Conservation (phyloP, 2,888 invertebrate species). For the Boloria euphrosyne region DNA sequence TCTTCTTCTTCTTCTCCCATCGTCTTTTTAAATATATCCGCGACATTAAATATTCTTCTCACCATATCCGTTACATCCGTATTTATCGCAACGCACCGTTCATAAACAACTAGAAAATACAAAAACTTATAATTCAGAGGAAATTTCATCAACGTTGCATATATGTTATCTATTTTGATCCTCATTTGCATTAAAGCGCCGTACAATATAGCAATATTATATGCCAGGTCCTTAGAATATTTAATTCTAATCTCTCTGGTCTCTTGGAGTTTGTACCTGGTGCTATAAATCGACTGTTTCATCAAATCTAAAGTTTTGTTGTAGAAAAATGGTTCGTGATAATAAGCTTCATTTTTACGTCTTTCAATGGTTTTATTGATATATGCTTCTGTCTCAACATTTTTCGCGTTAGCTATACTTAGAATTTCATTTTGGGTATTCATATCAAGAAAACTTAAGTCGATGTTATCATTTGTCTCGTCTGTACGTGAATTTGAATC, state of each 20-base stretch:
- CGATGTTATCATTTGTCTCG: neutral
- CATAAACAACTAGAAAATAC: slow-evolving; percentile 51
- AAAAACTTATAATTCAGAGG: slow-evolving; percentile 40
- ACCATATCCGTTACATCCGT: slow-evolving; percentile 47
- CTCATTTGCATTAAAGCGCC: slow-evolving; percentile 47
- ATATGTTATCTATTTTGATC: slow-evolving; percentile 48
- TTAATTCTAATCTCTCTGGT: slow-evolving; percentile 42
- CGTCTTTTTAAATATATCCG: neutral
- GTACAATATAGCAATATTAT: slow-evolving; percentile 47
- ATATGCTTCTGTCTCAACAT: slow-evolving; percentile 15
- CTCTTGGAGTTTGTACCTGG: slow-evolving; percentile 44
- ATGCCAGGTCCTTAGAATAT: slow-evolving; percentile 29
- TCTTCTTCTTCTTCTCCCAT: neutral
- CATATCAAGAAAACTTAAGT: slow-evolving; percentile 39
- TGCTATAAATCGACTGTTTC: slow-evolving; percentile 50
- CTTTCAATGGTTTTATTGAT: slow-evolving; percentile 13
- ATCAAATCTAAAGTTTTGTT: slow-evolving; percentile 45
- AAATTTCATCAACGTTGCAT: slow-evolving; percentile 37
- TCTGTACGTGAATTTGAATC: slow-evolving; percentile 5
- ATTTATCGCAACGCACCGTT: slow-evolving; percentile 47
- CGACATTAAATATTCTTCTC: slow-evolving; percentile 43
- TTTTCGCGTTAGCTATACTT: slow-evolving; percentile 31
- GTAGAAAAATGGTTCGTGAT: slow-evolving; percentile 6
- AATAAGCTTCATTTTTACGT: neutral
- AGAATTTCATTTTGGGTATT: slow-evolving; percentile 41